Evolutionary conservation across 2,113 vertebrate genomes (phyloP), one percentile per base, ranked within the genome.

Genomic region (Centropus bengalensis): DNA sequence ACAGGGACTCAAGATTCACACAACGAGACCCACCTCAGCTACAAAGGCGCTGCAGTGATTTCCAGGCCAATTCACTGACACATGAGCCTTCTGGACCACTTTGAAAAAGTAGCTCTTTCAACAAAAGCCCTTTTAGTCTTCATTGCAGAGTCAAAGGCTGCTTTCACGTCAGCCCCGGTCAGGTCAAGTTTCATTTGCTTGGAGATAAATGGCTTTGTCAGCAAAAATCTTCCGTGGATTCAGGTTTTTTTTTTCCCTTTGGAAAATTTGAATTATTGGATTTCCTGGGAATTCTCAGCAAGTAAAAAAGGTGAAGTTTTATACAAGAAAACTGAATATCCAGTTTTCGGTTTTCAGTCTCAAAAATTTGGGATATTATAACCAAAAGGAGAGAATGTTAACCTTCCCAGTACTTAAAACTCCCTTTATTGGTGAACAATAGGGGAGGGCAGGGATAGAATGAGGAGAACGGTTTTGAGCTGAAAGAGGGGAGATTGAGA

Each of bases 141-240:
- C 82, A 28, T 90, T 75, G 52, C 1, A 3, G 79, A 90, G 74
- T 90, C 87, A 93, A 94, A 94, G 86, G 60, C 93, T 86, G 90
- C 93, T 92, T 94, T 94, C 93, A 94, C 55, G 2, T 86, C 24
- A 86, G 71, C 82, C 82, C 74, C 3, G 86, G 38, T 28, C 21
- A 64, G 93, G 71, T 94, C 90, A 64, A 67, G 13, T 94, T 94
- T 92, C 93, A 69, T 64, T 77, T 79, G 93, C 86, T 78, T 22
- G 56, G 90, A 94, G 93, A 94, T 92, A 92, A 94, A 94, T 89
- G 93, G 77, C 90, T 94, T 94, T 94, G 93, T 86, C 93, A 92
- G 90, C 82, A 89, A 92, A 92, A 82, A 92, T 89, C 90, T 92
- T 92, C 49, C 74, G 93, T 94, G 77, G 82, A 49, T 76, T 86